phyloP scores from a whole-genome alignment of 2,113 vertebrate genomes.

The Zapus hudsonius region DNA sequence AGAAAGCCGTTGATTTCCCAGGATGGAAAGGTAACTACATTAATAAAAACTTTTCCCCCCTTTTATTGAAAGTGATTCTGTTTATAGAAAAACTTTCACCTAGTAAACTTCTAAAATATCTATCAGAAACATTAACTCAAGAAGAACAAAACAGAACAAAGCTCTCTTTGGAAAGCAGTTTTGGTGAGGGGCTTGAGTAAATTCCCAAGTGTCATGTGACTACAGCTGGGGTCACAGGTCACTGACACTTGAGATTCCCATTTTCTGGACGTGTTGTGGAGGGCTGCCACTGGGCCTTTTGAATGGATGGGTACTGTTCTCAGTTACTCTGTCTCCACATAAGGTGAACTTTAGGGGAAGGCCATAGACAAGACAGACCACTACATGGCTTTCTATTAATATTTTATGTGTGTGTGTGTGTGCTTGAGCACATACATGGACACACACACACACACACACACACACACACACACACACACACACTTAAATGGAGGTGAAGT shows the following conservation, averaged over 20 bases:
- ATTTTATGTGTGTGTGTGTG: too few species aligned
- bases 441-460: too few species aligned
- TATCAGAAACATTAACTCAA: background rate
- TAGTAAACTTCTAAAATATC: background rate
- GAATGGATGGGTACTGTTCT: background rate
- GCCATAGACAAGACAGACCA: too few species aligned
- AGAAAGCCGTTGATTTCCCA: background rate
- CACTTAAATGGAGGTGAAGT: background rate
- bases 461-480: background rate
- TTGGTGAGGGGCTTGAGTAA: background rate
- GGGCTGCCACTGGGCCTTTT: fast-evolving
- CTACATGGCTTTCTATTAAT: background rate
- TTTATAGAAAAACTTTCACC: background rate
- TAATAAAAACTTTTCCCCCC: background rate
- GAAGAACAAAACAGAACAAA: too few species aligned
- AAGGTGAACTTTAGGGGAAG: background rate
- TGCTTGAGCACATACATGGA: background rate
- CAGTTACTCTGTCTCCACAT: background rate
- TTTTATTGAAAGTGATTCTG: background rate
- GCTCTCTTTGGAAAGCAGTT: background rate
- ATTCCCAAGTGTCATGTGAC: background rate
- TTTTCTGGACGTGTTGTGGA: background rate
- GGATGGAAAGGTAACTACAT: background rate
- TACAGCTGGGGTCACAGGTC: background rate
- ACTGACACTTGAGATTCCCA: fast-evolving